These are phyloP conservation scores for Diabrotica undecimpunctata DNA, from an alignment of 1,140 invertebrate genomes.

Conservation along the genomic window DNA sequence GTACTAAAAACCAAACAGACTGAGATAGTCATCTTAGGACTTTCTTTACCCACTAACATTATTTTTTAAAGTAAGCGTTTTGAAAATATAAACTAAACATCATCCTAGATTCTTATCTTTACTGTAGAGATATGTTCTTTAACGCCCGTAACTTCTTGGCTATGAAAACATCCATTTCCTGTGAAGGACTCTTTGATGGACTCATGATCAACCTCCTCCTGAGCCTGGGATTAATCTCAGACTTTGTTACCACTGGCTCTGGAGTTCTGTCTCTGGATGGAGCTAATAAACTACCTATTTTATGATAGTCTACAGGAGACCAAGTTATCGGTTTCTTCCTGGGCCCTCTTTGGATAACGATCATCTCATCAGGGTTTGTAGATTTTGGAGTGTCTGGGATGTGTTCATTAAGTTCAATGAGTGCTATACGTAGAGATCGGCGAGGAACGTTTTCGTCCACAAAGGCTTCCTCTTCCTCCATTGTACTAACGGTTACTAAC, in stretches of 20 bases:
- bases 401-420: slow-evolving; percentile 38
- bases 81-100: too few relatives aligned
- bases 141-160: slow-evolving; percentile 29
- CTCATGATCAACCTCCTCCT: slow-evolving; percentile 29
- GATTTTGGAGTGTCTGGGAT: slow-evolving; percentile 31
- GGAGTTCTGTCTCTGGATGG: slow-evolving; percentile 31
- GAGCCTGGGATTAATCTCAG: slow-evolving; percentile 28
- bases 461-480: slow-evolving; percentile 23
- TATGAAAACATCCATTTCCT: slow-evolving; percentile 28
- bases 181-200: slow-evolving; percentile 27
- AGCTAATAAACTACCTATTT: slow-evolving; percentile 22
- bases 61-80: too few relatives aligned
- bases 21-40: too few relatives aligned
- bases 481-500: slow-evolving; percentile 13
- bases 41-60: too few relatives aligned
- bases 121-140: not conserved
- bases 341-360: slow-evolving; percentile 43
- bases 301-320: slow-evolving; percentile 43
- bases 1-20: too few relatives aligned
- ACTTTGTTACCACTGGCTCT: slow-evolving; percentile 23
- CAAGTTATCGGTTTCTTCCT: slow-evolving; percentile 41
- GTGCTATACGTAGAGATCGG: slow-evolving; percentile 32
- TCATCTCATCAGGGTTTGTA: slow-evolving; percentile 40
- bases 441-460: slow-evolving; percentile 26
- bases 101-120: too few relatives aligned